Evolutionary conservation across 1,140 invertebrate genomes (phyloP), one percentile per base, ranked within the genome.

Genomic region (Lanistes nyassanus): DNA sequence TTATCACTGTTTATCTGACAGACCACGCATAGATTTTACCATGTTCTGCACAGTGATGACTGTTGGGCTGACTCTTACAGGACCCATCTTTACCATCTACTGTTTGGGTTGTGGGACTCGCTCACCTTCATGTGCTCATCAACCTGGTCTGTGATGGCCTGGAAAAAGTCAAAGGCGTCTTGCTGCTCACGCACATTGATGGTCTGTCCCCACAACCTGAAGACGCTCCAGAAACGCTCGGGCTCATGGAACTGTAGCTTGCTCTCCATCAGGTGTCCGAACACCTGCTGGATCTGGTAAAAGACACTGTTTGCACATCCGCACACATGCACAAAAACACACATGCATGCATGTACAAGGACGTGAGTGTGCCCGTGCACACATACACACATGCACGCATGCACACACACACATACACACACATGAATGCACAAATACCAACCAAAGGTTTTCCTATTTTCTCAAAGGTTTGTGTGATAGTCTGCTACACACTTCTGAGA

Each of bases 101-200:
- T 47, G 5, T 47, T 16, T 16, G 19, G 9, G n/a, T n/a, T 0
- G 42, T 47, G 1, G 9, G 3, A 31, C 13, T 47, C 36, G 58
- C 74, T 55, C 58, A 86, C 85, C 82, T 88, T 88, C 67, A 87
- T 80, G 60, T 85, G 81, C 77, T 88, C 87, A 77, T 88, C 87
- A 26, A 87, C 77, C 73, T 88, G 87, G 75, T 87, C 86, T 53
- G 84, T 80, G 16, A 88, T 65, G 31, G 86, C 86, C 70, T 85
- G 83, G 75, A 87, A 88, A 80, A 88, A 88, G 67, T 88, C 87
- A 81, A 88, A 88, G n/a, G 87, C 84, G 77, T 88, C 87, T 69
- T 88, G 86, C 64, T 88, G 87, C 73, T 88, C 87, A 13, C 85
- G 55, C 56, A 87, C 83, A 65, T 88, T 88, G 55, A 88, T 80